Conservation (phyloP, 2,797 vertebrate genomes). For the Dendrocincla fuliginosa region DNA sequence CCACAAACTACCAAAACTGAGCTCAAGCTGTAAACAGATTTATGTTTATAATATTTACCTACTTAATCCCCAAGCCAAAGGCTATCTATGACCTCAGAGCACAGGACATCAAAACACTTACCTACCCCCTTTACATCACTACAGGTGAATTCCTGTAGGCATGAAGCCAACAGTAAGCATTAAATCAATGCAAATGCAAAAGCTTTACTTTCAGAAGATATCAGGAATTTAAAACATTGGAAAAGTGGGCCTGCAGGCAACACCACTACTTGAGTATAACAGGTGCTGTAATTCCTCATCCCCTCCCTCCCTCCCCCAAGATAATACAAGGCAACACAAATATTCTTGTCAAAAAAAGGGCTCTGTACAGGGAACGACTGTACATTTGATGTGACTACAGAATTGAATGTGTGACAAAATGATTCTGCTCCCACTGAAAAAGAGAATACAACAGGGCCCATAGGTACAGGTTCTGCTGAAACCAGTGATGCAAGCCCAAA, state of each 20-base stretch:
- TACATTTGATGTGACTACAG: not conserved
- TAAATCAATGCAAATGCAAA: not conserved
- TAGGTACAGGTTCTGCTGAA: conserved; percentile 22
- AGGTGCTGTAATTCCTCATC: not conserved
- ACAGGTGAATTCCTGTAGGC: conserved; percentile 16
- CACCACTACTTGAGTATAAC: not conserved
- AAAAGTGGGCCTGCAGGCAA: conserved; percentile 31
- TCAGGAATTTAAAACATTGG: not conserved
- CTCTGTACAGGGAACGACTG: conserved; percentile 46
- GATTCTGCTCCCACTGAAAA: conserved; percentile 39
- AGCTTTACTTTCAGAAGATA: not conserved
- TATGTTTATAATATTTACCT: not conserved
- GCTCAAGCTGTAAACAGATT: conserved; percentile 4
- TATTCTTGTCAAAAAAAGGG: not conserved
- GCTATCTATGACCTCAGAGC: conserved; percentile 1
- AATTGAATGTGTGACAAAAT: conserved; percentile 15
- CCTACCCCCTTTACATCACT: not conserved
- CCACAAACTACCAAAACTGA: not conserved
- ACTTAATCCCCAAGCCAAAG: conserved; percentile 18
- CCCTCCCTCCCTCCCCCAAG: not conserved
- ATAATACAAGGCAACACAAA: conserved; percentile 55
- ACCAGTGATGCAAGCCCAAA: conserved; percentile 28
- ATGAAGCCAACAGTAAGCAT: conserved; percentile 2
- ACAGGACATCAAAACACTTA: conserved; percentile 13
- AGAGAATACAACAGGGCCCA: not conserved